phyloP scores from a whole-genome alignment of 2,888 invertebrate genomes.

The Zygaena filipendulae region DNA sequence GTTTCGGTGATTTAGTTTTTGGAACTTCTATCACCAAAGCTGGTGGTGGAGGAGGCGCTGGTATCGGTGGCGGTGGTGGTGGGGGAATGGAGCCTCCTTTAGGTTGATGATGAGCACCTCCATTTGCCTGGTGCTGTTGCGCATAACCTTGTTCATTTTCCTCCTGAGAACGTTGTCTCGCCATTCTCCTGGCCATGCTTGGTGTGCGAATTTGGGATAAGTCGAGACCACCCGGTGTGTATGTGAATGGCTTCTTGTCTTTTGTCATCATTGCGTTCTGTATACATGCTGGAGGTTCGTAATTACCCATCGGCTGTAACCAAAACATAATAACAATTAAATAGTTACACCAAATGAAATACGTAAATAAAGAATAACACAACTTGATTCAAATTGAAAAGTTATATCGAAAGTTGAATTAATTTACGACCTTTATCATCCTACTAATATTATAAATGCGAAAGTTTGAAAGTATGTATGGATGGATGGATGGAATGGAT shows the following conservation, averaged over 20 bases:
- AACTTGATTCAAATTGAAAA: too few species aligned
- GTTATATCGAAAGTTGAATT: too few species aligned
- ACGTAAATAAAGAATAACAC: too few species aligned
- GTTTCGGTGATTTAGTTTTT: constrained; percentile 61
- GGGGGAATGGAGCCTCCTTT: constrained; percentile 50
- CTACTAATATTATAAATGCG: too few species aligned
- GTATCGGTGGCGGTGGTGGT: constrained; percentile 51
- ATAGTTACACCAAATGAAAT: too few species aligned
- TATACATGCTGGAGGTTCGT: constrained; percentile 87
- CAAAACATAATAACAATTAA: constrained; percentile 13
- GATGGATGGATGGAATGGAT: too few species aligned
- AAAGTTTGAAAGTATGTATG: too few species aligned
- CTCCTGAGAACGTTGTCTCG: constrained; percentile 71
- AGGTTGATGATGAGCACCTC: constrained; percentile 33
- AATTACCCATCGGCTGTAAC: constrained; percentile 54
- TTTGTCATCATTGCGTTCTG: constrained; percentile 96
- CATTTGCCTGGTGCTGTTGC: constrained; percentile 25
- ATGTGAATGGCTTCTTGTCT: constrained; percentile 97
- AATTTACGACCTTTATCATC: too few species aligned
- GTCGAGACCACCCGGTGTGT: constrained; percentile 93
- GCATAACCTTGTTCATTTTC: constrained; percentile 58
- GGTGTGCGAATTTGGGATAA: constrained; percentile 91
- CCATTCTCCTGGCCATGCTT: constrained; percentile 85
- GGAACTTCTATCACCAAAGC: constrained; percentile 66
- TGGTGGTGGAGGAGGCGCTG: constrained; percentile 69